Percentiles rank a stretch among this genome's conserved stretches.
These are phyloP conservation scores for Leptura quadrifasciata DNA, from an alignment of 2,888 invertebrate species.

Conservation along the genomic window DNA sequence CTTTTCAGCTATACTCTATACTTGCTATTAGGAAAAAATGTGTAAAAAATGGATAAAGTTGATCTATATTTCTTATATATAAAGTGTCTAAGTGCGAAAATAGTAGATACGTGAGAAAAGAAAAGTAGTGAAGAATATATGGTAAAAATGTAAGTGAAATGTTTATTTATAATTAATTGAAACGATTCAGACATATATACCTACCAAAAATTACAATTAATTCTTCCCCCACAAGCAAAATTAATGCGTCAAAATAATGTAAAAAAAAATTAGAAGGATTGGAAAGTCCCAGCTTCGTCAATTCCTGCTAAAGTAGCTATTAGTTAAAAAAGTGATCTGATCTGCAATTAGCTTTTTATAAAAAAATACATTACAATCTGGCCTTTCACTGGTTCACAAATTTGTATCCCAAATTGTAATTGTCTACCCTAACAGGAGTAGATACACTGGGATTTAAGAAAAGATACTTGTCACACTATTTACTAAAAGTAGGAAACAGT, in stretches of 20 bases:
- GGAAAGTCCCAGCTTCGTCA: no score
- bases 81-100: constrained; percentile 30
- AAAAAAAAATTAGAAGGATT: neutral
- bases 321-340: no score
- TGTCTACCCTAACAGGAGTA: no score
- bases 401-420: no score
- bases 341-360: no score
- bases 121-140: constrained; percentile 1
- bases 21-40: constrained; percentile 7
- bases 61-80: constrained; percentile 18
- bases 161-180: constrained; percentile 15
- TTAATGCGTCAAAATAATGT: constrained; percentile 1
- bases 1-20: constrained; percentile 31
- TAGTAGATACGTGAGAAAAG: constrained; percentile 6
- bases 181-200: constrained; percentile 13
- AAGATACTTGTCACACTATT: no score
- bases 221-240: constrained; percentile 18
- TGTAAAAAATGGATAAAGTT: constrained; percentile 1
- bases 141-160: constrained; percentile 29
- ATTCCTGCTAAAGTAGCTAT: no score
- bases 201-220: constrained; percentile 7
- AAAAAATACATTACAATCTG: no score
- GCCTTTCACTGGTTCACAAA: no score
- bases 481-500: no score
- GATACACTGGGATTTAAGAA: no score